Evolutionary conservation across 1,140 invertebrate genomes (phyloP).

Genomic region (Cydia strobilella): DNA sequence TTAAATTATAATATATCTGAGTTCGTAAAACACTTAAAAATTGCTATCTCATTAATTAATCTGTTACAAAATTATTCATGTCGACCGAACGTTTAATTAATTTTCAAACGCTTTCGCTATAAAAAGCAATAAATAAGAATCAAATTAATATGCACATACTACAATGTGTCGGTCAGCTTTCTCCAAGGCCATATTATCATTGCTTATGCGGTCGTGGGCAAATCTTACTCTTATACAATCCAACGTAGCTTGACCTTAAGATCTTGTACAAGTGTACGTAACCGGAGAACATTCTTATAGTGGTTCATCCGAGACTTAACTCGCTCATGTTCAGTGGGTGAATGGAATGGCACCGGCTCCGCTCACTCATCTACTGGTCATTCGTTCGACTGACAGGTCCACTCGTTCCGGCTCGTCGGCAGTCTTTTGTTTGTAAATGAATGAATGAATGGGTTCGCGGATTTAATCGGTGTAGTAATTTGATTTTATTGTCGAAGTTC

Average conservation of each 20-base stretch:
- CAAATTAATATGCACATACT: conserved; percentile 4
- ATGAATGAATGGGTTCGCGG: background rate
- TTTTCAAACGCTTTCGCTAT: conserved; percentile 1
- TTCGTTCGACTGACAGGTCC: conserved; percentile 1
- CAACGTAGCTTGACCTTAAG: background rate
- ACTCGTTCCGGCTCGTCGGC: background rate
- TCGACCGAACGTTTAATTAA: background rate
- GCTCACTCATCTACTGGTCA: background rate
- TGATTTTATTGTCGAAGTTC: background rate
- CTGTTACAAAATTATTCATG: background rate
- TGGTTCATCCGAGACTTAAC: background rate
- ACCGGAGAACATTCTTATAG: background rate
- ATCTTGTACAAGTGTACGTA: background rate
- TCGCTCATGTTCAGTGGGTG: background rate
- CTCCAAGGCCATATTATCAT: background rate
- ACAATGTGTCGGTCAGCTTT: conserved; percentile 4
- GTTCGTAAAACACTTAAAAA: background rate
- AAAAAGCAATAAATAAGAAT: conserved; percentile 13
- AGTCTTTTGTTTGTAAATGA: conserved; percentile 6
- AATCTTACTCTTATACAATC: background rate
- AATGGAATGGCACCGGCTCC: background rate
- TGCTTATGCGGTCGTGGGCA: too few relatives aligned
- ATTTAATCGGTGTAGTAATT: conserved; percentile 11
- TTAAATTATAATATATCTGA: too few relatives aligned
- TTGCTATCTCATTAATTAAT: background rate